These are phyloP conservation scores for Hemibagrus guttatus DNA, from an alignment of 2,797 vertebrate genomes.

Conservation along the genomic window DNA sequence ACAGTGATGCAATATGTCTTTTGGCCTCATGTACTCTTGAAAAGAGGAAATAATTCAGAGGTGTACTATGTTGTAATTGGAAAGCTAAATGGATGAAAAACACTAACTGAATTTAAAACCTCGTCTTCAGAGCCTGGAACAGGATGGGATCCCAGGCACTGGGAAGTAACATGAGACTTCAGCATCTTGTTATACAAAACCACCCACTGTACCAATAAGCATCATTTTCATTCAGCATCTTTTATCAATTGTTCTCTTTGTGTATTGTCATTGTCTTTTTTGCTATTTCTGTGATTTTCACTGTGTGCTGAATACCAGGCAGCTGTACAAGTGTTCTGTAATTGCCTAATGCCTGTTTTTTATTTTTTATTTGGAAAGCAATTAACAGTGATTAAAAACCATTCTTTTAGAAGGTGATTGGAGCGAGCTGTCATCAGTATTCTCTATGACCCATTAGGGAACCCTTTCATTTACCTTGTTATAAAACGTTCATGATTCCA, in stretches of 20 bases:
- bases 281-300: not conserved
- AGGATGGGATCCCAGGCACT: not conserved
- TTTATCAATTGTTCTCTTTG: not conserved
- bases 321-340: too few relatives aligned
- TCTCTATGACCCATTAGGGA: not conserved
- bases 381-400: not conserved
- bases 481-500: not conserved
- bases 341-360: too few relatives aligned
- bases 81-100: not conserved
- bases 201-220: not conserved
- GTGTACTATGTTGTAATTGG: not conserved
- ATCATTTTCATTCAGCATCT: not conserved
- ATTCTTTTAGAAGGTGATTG: not conserved
- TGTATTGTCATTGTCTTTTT: not conserved
- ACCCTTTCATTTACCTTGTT: not conserved
- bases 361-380: not conserved
- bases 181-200: not conserved
- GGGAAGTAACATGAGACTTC: not conserved
- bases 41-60: not conserved
- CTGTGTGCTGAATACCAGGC: too few relatives aligned
- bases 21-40: not conserved
- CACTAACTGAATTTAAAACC: not conserved
- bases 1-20: not conserved
- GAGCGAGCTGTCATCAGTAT: not conserved
- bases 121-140: not conserved